A percentile compares a stretch with the other conserved stretches of the same genome.
Evolutionary conservation across 2,797 vertebrate genomes (phyloP).

Genomic region (Muscicapa comitata): DNA sequence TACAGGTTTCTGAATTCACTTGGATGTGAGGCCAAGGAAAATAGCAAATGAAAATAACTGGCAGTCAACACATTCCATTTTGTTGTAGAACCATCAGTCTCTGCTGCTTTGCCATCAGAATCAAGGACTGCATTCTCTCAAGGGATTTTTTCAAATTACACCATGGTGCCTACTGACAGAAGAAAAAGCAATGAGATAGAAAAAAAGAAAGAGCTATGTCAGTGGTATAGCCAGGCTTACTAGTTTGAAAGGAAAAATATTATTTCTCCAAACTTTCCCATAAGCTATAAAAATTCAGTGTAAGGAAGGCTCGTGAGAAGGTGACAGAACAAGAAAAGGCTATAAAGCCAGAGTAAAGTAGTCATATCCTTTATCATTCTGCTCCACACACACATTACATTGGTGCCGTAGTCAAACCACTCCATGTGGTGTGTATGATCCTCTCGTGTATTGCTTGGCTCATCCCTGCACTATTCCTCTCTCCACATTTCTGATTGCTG

Average conservation of each 20-base stretch:
- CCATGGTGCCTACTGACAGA: not conserved
- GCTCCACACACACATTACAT: not conserved
- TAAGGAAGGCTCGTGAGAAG: not conserved
- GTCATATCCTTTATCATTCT: not conserved
- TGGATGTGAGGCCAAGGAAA: not conserved
- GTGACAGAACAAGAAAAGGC: not conserved
- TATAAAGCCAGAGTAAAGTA: not conserved
- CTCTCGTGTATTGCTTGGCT: not conserved
- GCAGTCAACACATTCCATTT: not conserved
- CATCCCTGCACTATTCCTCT: not conserved
- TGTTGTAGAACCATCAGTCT: not conserved
- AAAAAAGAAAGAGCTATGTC: not conserved
- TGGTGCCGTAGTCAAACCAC: not conserved
- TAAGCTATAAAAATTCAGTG: not conserved
- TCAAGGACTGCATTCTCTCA: not conserved
- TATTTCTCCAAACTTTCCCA: not conserved
- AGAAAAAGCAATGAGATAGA: not conserved
- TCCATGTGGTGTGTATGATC: not conserved
- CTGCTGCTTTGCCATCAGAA: not conserved
- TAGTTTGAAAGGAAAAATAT: not conserved
- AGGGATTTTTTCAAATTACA: not conserved
- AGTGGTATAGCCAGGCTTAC: not conserved
- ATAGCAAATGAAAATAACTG: not conserved
- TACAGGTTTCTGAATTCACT: conserved; percentile 42
- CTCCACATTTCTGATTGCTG: not conserved